Percentiles rank a stretch among this genome's conserved stretches.
These are phyloP conservation scores for Drosophila tsacasi DNA, from an alignment of 1,140 invertebrate species.

Conservation along the genomic window DNA sequence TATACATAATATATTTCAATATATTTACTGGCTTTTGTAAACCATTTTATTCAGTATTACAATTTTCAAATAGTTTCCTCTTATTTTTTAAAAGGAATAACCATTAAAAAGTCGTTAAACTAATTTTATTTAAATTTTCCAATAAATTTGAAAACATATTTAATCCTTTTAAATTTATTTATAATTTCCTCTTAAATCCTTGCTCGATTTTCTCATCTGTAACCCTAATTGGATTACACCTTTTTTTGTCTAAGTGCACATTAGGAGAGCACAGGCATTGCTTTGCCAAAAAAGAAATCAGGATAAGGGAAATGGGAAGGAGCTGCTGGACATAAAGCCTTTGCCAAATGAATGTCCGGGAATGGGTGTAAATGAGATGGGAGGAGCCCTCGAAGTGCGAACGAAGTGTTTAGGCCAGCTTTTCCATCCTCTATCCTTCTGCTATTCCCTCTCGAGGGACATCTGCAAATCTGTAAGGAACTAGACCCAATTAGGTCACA, in stretches of 20 bases:
- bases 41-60: neutral
- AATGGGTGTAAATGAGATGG: constrained; percentile 35
- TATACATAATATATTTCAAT: neutral
- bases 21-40: neutral
- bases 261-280: constrained; percentile 16
- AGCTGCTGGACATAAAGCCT: constrained; percentile 50
- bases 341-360: constrained; percentile 37
- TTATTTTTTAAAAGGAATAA: too few species aligned
- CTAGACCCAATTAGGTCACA: constrained; percentile 74
- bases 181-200: neutral
- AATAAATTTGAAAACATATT: too few species aligned
- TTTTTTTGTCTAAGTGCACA: constrained; percentile 10
- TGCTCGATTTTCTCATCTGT: neutral
- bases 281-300: constrained; percentile 15
- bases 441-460: constrained; percentile 22
- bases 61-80: neutral
- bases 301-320: constrained; percentile 19
- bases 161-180: too few species aligned
- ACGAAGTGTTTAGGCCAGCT: constrained; percentile 39
- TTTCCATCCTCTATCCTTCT: constrained; percentile 18
- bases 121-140: too few species aligned
- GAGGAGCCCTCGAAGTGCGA: constrained; percentile 47
- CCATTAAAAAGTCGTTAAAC: too few species aligned
- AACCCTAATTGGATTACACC: constrained; percentile 3
- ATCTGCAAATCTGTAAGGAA: constrained; percentile 55